Percentiles rank a stretch among this genome's conserved stretches.
These are phyloP conservation scores for Diachrysia chrysitis DNA, from an alignment of 2,888 invertebrate genomes.

Conservation along the genomic window DNA sequence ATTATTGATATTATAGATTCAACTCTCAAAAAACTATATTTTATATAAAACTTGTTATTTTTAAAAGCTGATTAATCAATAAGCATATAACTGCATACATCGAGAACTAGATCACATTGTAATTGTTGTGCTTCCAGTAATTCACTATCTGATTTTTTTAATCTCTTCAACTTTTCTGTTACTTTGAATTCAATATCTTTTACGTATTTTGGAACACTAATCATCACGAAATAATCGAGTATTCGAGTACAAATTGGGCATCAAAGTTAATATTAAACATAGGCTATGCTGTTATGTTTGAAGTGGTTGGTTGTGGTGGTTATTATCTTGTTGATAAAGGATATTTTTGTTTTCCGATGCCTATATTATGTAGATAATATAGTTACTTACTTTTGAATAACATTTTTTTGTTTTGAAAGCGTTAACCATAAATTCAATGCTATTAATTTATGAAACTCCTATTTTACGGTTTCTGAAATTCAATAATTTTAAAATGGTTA, in stretches of 20 bases:
- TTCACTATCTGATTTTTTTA: constrained; percentile 70
- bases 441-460: no score
- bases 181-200: constrained; percentile 73
- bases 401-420: not conserved
- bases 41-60: no score
- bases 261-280: not conserved
- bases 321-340: constrained; percentile 66
- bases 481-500: constrained; percentile 1
- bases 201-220: constrained; percentile 73
- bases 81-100: constrained; percentile 61
- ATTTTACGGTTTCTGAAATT: no score
- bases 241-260: not conserved
- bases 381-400: not conserved
- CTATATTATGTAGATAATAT: not conserved
- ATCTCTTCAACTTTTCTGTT: constrained; percentile 64
- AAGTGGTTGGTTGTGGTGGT: constrained; percentile 71
- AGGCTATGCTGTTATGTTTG: constrained; percentile 36
- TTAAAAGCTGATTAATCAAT: no score
- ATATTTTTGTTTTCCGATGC: not conserved
- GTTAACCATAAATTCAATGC: no score
- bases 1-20: no score
- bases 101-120: constrained; percentile 74
- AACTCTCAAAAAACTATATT: no score
- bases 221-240: constrained; percentile 29
- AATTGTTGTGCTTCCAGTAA: constrained; percentile 74